phyloP scores from a whole-genome alignment of 2,113 vertebrate genomes.

The Rhinolophus sinicus region DNA sequence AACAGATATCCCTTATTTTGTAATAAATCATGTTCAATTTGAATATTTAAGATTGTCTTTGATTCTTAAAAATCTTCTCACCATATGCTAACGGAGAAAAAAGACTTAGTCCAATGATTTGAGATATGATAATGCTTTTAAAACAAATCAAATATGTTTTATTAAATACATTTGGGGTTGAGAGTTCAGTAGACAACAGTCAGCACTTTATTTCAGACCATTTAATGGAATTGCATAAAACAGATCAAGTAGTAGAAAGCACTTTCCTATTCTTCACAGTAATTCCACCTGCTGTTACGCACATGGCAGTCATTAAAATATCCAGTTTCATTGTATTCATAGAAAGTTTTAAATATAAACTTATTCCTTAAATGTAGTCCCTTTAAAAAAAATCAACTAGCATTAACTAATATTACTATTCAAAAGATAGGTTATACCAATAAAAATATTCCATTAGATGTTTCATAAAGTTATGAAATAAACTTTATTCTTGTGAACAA shows the following conservation, averaged over 20 bases:
- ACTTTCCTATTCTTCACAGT: slow-evolving; percentile 56
- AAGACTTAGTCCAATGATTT: slow-evolving; percentile 37
- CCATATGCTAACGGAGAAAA: slow-evolving; percentile 26
- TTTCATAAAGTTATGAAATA: slow-evolving; percentile 31
- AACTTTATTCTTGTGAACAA: background rate
- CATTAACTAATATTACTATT: slow-evolving; percentile 14
- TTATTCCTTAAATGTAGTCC: slow-evolving; percentile 23
- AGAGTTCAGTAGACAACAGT: slow-evolving; percentile 62
- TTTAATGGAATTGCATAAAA: slow-evolving; percentile 59
- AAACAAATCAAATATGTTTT: slow-evolving; percentile 67
- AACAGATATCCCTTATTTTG: slow-evolving; percentile 56
- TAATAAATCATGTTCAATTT: slow-evolving; percentile 51
- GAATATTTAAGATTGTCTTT: slow-evolving; percentile 55
- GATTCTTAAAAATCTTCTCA: slow-evolving; percentile 59
- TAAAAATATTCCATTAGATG: slow-evolving; percentile 25
- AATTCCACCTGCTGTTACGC: slow-evolving; percentile 56
- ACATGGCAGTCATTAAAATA: slow-evolving; percentile 51
- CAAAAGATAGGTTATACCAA: slow-evolving; percentile 31
- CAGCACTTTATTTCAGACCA: slow-evolving; percentile 69
- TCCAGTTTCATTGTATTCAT: background rate
- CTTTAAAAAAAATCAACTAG: background rate
- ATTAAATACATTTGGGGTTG: slow-evolving; percentile 46
- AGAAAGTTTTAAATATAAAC: slow-evolving; percentile 47
- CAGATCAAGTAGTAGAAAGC: slow-evolving; percentile 46
- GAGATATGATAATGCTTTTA: slow-evolving; percentile 35